Base-by-base conservation (phyloP, 2,888 invertebrate species). In the Blera fallax region DNA sequence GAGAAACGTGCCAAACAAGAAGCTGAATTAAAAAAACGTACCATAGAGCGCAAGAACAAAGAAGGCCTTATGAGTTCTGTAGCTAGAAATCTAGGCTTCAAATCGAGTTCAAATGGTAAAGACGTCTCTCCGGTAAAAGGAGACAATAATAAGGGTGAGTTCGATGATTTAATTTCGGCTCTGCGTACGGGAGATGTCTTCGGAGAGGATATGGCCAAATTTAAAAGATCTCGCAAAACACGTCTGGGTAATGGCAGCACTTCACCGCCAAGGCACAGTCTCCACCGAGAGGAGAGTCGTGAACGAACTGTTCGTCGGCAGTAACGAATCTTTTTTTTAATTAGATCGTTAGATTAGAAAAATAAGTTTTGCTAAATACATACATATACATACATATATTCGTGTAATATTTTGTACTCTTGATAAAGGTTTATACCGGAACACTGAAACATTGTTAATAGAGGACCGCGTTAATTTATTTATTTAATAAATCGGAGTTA, bases 161-260 rank as follows among this genome's bases (percentile, higher is more conserved):
- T 98, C 92, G 98, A 98, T 90, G 98, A 98, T 92, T 94, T 98
- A 88, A 98, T 98, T 90, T 98, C 98, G 0, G 98, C 98, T 0
- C 92, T 98, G 65, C 93, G 98, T 80, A 98, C 98, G 0, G 98
- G 98, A 0, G 98, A 98, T 90, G 98, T 98, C 0, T 98, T 98
- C 90, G 98, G 98, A 0, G 98, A 98, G 90, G 98, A 98, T 90
- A 97, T 98, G 89, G 98, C 98, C 70, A 98, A 98, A 92, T 97
- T 98, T 90, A 96, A 96, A 89, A 93, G 96, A 72, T 96, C 95
- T 54, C 94, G 96, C 87, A 95, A 95, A 88, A 94, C 95, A 37
- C 93, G 95, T 32, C 93, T 95, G 3, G 93, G 93, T 1, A 91
- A 91, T 72, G 92, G 92, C n/a, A 90, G 94, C 52, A 94, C 94